Evolutionary conservation across 2,797 vertebrate genomes (phyloP).

Genomic region (Holocentrus rufus): DNA sequence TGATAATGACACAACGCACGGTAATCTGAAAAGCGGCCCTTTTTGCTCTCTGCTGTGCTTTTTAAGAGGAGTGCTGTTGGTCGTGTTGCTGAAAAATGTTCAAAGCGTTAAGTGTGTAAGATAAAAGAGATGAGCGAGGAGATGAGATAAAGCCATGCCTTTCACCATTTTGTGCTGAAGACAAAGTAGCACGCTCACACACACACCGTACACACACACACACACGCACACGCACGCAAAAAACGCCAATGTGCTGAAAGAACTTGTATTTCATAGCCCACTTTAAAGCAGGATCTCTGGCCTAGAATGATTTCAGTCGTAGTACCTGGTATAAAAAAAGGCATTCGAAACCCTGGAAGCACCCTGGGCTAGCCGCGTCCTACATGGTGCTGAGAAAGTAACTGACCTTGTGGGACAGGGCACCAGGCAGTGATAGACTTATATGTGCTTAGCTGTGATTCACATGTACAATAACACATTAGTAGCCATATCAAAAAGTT

Average conservation of each 20-base stretch:
- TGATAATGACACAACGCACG: constrained; percentile 13
- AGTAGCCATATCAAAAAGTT: constrained; percentile 74
- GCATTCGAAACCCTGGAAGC: constrained; percentile 40
- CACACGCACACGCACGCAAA: constrained; percentile 16
- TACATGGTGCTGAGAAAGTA: constrained; percentile 39
- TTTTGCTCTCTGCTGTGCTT: constrained; percentile 65
- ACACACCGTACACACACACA: constrained; percentile 38
- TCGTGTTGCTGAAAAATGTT: constrained; percentile 51
- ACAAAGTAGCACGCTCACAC: constrained; percentile 22
- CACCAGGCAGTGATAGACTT: constrained; percentile 66
- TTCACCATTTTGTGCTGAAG: constrained; percentile 45
- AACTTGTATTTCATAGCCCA: constrained; percentile 47
- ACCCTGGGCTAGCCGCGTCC: constrained; percentile 17
- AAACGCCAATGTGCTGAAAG: constrained; percentile 41
- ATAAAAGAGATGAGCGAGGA: constrained; percentile 37
- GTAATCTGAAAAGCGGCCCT: constrained; percentile 36
- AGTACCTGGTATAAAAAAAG: constrained; percentile 43
- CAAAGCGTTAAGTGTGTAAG: constrained; percentile 60
- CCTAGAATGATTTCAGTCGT: constrained; percentile 10
- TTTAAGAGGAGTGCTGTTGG: constrained; percentile 43
- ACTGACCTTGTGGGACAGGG: constrained; percentile 29
- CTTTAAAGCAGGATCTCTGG: constrained; percentile 43
- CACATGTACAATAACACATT: constrained; percentile 76
- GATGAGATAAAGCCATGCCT: constrained; percentile 33
- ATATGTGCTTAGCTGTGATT: constrained; percentile 66